These are phyloP conservation scores for Choloepus hoffmanni DNA, from an alignment of 2,113 vertebrate species.

Conservation along the genomic window DNA sequence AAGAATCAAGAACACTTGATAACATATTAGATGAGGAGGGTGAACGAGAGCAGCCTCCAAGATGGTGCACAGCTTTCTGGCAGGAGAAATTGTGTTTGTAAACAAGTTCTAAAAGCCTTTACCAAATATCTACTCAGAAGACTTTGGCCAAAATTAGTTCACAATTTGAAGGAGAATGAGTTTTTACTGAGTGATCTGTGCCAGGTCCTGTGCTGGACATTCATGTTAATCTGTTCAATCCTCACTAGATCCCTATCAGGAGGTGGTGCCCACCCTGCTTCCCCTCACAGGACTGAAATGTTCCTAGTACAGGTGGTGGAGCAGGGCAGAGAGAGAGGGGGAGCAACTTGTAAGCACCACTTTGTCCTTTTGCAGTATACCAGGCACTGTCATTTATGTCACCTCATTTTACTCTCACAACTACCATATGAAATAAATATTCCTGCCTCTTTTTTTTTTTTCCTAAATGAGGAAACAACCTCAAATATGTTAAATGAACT, in stretches of 20 bases:
- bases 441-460: neutral
- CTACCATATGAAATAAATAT: neutral
- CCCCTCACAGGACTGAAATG: neutral
- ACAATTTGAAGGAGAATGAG: neutral
- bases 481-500: neutral
- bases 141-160: neutral
- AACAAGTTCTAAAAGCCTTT: neutral
- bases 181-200: neutral
- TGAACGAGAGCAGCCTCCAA: neutral
- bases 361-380: neutral
- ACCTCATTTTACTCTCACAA: neutral
- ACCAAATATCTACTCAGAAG: neutral
- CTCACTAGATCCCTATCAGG: neutral
- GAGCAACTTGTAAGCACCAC: too few relatives aligned
- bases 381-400: neutral
- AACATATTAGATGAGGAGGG: neutral
- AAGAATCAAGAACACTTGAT: neutral
- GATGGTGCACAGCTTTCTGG: neutral
- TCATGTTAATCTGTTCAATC: neutral
- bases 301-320: accelerated
- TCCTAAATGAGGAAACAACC: neutral
- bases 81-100: neutral
- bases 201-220: neutral
- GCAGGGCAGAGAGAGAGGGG: neutral
- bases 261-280: neutral